Conservation (phyloP, 1,140 invertebrate genomes). For the Teleogryllus occipitalis region DNA sequence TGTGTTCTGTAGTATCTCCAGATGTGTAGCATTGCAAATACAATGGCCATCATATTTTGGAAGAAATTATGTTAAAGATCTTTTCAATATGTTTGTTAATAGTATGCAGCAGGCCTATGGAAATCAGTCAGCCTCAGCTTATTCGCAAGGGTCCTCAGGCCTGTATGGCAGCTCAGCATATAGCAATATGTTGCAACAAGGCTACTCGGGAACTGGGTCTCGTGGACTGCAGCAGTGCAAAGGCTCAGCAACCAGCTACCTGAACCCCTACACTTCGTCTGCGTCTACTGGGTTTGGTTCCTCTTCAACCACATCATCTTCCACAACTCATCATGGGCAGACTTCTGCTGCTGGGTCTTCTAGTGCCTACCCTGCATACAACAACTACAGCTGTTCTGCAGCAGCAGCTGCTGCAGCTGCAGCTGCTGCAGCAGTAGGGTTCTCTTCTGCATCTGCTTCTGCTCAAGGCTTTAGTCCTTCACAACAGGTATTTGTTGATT, state of each 20-base stretch:
- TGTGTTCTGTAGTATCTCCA: too few species aligned
- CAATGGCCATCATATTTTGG: neutral
- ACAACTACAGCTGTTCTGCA: conserved; percentile 43
- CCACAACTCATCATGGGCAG: conserved; percentile 35
- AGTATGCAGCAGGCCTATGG: conserved; percentile 39
- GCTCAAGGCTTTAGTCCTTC: conserved; percentile 54
- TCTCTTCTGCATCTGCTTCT: conserved; percentile 45
- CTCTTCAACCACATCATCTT: conserved; percentile 32
- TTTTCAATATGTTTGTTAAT: neutral
- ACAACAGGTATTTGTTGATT: conserved; percentile 44
- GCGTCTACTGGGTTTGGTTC: conserved; percentile 15
- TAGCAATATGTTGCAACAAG: conserved; percentile 32
- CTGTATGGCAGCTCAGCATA: conserved; percentile 36
- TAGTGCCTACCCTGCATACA: conserved; percentile 49
- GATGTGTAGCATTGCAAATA: neutral
- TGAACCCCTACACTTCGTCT: conserved; percentile 18
- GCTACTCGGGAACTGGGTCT: conserved; percentile 35
- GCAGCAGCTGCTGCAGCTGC: conserved; percentile 30
- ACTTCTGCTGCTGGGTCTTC: conserved; percentile 44
- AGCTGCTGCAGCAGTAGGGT: conserved; percentile 42
- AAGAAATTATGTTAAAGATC: neutral
- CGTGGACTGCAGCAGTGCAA: conserved; percentile 16
- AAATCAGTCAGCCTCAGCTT: conserved; percentile 30
- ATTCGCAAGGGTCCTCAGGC: conserved; percentile 30
- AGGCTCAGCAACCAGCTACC: conserved; percentile 8